Evolutionary conservation across 2,113 vertebrate species (phyloP), one percentile per base, ranked within the genome.

Genomic region (Ascaphus truei): DNA sequence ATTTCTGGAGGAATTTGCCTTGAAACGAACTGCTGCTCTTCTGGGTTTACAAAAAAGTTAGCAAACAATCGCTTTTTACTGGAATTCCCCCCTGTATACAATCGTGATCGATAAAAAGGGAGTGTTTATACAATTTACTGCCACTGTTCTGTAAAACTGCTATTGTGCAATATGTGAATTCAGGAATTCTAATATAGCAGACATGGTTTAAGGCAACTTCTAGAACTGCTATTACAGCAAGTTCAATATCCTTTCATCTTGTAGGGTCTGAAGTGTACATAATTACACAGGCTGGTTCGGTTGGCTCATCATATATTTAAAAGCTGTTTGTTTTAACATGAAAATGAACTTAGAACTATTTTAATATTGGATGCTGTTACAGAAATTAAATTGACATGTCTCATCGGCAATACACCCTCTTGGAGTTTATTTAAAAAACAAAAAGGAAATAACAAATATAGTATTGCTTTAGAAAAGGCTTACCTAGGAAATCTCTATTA

Each of bases 1-100:
- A 68, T 96, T 95, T 79, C 90, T 99, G 72, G 93, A 95, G 73
- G 93, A 96, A 78, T 88, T 88, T 0, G 94, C 96, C 23, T 87
- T 99, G 68, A 96, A 93, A 48, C 93, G 96, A 75, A 98, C 96
- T 0, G 65, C 85, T 1, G 76, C 80, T 13, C 80, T 90, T 68
- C 76, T 99, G 78, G 91, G 87, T 3, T 80, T 89, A 64, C 80
- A 64, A 36, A 75, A 78, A 56, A 56, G 47, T 52, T 76, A 67
- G 64, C 43, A 26, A 2, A 3, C 13, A 25, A 3, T 22, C 1
- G 15, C 8, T 29, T 25, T 59, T 5, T 47, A n/a, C n/a, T n/a
- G n/a, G n/a, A n/a, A n/a, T n/a, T n/a, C n/a, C n/a, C n/a, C n/a
- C n/a, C n/a, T n/a, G n/a, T n/a, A n/a, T n/a, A n/a, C n/a, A n/a